Percentiles rank a stretch among this genome's conserved stretches.
These are phyloP conservation scores for Brachionus calyciflorus DNA, from an alignment of 1,140 invertebrate genomes.

Conservation along the genomic window DNA sequence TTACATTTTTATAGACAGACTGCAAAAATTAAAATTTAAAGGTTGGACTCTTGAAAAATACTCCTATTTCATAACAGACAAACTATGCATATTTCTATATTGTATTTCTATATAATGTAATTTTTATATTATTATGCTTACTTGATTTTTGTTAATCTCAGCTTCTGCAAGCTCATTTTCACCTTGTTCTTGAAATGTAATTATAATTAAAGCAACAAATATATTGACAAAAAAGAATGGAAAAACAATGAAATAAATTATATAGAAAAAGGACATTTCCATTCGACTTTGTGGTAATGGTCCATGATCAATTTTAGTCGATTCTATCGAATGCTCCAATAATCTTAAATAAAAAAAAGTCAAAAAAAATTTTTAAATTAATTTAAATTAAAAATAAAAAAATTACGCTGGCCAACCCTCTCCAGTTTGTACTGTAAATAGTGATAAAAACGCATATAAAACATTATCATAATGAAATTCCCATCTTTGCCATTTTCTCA, in stretches of 20 bases:
- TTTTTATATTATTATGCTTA: too few species aligned
- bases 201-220: conserved; percentile 99
- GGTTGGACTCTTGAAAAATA: too few species aligned
- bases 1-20: too few species aligned
- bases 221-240: conserved; percentile 99
- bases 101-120: too few species aligned
- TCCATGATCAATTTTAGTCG: conserved; percentile 91
- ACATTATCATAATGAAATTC: conserved; percentile 99
- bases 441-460: conserved; percentile 90
- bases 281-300: conserved; percentile 94
- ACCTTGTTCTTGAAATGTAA: conserved; percentile 99
- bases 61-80: too few species aligned
- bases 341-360: too few species aligned
- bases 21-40: too few species aligned
- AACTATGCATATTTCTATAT: too few species aligned
- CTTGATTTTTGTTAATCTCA: conserved; percentile 99
- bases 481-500: conserved; percentile 80
- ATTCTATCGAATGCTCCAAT: conserved; percentile 97
- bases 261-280: conserved; percentile 99
- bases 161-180: conserved; percentile 98
- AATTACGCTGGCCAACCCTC: conserved; percentile 97
- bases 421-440: conserved; percentile 98
- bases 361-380: too few species aligned
- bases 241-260: conserved; percentile 99
- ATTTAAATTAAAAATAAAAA: too few species aligned